phyloP scores from a whole-genome alignment of 2,888 invertebrate species.

The Trilocha varians region DNA sequence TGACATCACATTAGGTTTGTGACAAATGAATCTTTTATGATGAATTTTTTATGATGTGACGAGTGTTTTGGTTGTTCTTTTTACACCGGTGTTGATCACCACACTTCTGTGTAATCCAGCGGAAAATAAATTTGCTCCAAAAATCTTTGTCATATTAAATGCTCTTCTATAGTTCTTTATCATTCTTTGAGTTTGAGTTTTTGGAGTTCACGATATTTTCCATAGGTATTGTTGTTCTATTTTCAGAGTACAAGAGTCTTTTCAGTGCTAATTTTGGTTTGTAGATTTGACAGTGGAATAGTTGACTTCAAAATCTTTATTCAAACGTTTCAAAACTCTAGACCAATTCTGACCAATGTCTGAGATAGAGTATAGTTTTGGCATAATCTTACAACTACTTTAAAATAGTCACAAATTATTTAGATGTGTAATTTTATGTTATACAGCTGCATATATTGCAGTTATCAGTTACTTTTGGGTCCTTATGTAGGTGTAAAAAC shows the following conservation, averaged over 20 bases:
- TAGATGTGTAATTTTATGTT: too few relatives aligned
- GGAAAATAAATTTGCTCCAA: constrained; percentile 22
- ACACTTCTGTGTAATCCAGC: constrained; percentile 33
- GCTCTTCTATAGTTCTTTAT: background rate
- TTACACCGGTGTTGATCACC: constrained; percentile 14
- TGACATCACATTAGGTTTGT: constrained; percentile 56
- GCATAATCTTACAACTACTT: too few relatives aligned
- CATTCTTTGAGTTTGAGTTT: background rate
- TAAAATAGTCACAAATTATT: too few relatives aligned
- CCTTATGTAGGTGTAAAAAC: constrained; percentile 14
- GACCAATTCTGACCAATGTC: too few relatives aligned
- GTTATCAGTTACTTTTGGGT: background rate
- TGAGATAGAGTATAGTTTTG: too few relatives aligned
- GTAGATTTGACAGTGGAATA: too few relatives aligned
- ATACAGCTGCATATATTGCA: background rate
- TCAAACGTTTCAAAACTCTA: too few relatives aligned
- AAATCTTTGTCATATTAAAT: too few relatives aligned
- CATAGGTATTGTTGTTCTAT: background rate
- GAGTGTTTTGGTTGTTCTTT: background rate
- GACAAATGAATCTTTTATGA: constrained; percentile 34
- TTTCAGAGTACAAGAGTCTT: too few relatives aligned
- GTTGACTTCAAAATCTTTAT: too few relatives aligned
- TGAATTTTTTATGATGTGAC: constrained; percentile 16
- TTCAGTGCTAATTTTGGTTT: too few relatives aligned
- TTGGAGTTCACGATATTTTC: background rate